Evolutionary conservation across 2,888 invertebrate genomes (phyloP).

Genomic region (Idaea dimidiata): DNA sequence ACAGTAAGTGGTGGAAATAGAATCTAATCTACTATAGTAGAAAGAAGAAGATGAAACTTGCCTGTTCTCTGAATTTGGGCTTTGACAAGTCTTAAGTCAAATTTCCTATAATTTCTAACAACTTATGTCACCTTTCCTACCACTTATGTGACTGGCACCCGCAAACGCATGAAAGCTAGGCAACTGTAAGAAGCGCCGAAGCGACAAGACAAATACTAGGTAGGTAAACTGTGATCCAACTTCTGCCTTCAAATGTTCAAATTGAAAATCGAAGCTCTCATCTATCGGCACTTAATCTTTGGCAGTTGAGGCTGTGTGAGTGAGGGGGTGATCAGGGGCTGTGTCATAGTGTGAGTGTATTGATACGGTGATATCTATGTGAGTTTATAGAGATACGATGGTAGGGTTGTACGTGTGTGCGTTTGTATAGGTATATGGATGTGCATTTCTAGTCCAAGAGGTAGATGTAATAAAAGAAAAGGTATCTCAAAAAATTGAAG

Average conservation of each 20-base stretch:
- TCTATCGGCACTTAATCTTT: constrained; percentile 48
- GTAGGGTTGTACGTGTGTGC: background rate
- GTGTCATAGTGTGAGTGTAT: constrained; percentile 32
- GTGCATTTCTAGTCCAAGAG: background rate
- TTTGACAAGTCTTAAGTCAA: no score
- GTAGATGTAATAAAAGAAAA: background rate
- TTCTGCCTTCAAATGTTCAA: constrained; percentile 4
- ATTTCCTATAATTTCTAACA: no score
- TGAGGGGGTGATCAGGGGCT: constrained; percentile 38
- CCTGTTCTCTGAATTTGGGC: no score
- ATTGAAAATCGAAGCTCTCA: constrained; percentile 16
- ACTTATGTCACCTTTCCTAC: no score
- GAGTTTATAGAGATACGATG: background rate
- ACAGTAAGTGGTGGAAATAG: no score
- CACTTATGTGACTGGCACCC: no score
- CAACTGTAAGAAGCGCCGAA: no score
- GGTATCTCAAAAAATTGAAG: background rate
- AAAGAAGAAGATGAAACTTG: no score
- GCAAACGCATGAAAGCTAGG: no score
- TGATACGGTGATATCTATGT: background rate
- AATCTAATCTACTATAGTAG: no score
- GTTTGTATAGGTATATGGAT: background rate
- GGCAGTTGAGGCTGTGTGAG: constrained; percentile 54
- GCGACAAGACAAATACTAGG: no score
- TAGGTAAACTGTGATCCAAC: no score